Base-by-base conservation (phyloP, 2,797 vertebrate species). In the Acrossocheilus wenchowensis region DNA sequence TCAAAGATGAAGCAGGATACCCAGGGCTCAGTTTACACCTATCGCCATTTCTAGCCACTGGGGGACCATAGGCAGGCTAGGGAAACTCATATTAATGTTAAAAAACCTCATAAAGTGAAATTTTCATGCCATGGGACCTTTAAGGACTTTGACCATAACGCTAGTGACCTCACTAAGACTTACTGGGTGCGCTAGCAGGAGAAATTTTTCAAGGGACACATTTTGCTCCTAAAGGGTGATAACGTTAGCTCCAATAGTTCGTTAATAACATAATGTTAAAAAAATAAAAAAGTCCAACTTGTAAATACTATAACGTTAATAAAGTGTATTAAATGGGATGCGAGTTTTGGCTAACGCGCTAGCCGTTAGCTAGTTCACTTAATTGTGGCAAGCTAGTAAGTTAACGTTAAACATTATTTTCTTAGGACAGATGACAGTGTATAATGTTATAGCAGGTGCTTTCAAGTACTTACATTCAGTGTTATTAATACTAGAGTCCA, bases 171-270 rank as follows among this genome's bases (percentile, higher is more conserved):
- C 21, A 72, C 21, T 43, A 43, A 72, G 36, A 69, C n/a, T 26
- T 50, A 50, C 14, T 50, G 72, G 43, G 43, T 74, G n/a, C n/a
- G 26, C 45, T 75, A 45, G 45, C 45, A 75, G 26, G 45, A 75
- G 0, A 10, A 21, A 11, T 30, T 30, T 50, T 75, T 75, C 45
- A 52, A 50, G 15, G 45, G n/a, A 50, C 73, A 75, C 34, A 75
- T 75, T 52, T 34, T 75, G 45, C 10, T 75, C n/a, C 45, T 75
- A 26, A 75, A 75, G 45, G 26, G 73, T 75, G 26, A 50, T 45
- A 62, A 66, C 1, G 26, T 21, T 50, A 50, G 0, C 7, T 48
- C 11, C 23, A 45, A 26, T 50, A 15, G 14, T 50, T 75, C 0
- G 26, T 50, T 2, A 50, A 52, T 50, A 75, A 74, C 10, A 48